phyloP scores from a whole-genome alignment of 2,888 invertebrate species.

The Eristalis pertinax region DNA sequence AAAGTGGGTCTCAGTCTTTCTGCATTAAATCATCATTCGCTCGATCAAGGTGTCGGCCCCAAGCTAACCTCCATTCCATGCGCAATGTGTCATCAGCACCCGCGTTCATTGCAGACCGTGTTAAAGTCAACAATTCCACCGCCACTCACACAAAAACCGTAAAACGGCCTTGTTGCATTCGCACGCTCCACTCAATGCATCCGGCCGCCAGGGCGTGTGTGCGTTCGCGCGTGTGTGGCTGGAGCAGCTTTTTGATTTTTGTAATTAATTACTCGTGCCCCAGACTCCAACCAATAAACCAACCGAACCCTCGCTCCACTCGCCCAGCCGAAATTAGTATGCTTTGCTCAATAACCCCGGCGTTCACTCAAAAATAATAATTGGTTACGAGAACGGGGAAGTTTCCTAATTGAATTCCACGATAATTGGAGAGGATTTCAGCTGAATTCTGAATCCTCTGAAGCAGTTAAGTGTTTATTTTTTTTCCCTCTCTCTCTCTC shows the following conservation, averaged over 20 bases:
- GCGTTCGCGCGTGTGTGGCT: background rate
- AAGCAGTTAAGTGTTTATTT: constrained; percentile 41
- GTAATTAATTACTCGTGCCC: background rate
- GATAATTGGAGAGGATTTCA: constrained; percentile 58
- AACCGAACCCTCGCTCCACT: background rate
- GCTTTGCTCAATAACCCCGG: constrained; percentile 31
- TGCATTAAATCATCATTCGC: background rate
- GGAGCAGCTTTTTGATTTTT: background rate
- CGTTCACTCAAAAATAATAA: constrained; percentile 53
- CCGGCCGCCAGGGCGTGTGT: background rate
- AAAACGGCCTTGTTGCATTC: background rate
- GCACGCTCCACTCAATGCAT: background rate
- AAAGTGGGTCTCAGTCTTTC: too few species aligned
- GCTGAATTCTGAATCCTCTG: constrained; percentile 35
- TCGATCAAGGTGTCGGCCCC: too few species aligned
- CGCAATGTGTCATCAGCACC: background rate
- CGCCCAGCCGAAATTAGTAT: constrained; percentile 25
- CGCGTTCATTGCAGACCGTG: background rate
- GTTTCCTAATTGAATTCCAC: constrained; percentile 61
- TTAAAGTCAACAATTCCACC: background rate
- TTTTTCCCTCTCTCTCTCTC: background rate
- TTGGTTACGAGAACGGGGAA: constrained; percentile 53
- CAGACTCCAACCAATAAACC: background rate
- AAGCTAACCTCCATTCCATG: too few species aligned
- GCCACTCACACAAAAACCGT: background rate